Evolutionary conservation across 23 tunicate species (phyloP), one percentile per base, ranked within the genome.

Genomic region (Styela plicata): DNA sequence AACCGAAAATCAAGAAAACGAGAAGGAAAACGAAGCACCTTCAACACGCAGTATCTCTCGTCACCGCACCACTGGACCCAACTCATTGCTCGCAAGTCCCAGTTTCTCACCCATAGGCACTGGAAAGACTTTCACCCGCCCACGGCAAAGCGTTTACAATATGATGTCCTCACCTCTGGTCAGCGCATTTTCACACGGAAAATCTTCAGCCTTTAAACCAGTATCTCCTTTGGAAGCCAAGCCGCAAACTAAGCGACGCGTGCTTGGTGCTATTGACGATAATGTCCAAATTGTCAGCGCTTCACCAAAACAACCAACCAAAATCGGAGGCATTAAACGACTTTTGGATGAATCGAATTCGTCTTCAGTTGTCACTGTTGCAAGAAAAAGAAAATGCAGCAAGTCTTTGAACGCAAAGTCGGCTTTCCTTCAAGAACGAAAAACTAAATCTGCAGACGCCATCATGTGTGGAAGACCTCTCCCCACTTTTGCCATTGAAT

Each of bases 371-470:
- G 53, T 30, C 22, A 34, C 79, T 31, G 74, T 81, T 13, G 84
- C 79, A 20, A 86, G 88, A 77, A 82, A 89, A 36, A 83, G 61
- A 1, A 91, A 86, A 53, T 88, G 89, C 73, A 86, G 83, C 69
- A 76, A 78, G 36, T 74, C 89, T 34, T 52, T 80, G 32, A 70
- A 52, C 67, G 74, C 78, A 1, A 63, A 74, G n/a, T 3, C 74
- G 33, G 67, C 69, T 20, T 76, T 76, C 24, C 70, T 83, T 22
- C 74, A 78, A 20, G 87, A 91, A 19, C 83, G 97, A 23, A 91
- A 91, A 66, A 79, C 85, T 24, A 91, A 83, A 73, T 91, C 97
- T 22, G 96, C 96, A 17, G 97, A 91, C 23, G 97, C 85, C 7
- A 76, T 76, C 66, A 21, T 76, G 1, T 17, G 69, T 25, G 81